Percentiles rank a stretch among this genome's conserved stretches.
Evolutionary conservation across 2,888 invertebrate species (phyloP).

Genomic region (Stictocephala bisonia): DNA sequence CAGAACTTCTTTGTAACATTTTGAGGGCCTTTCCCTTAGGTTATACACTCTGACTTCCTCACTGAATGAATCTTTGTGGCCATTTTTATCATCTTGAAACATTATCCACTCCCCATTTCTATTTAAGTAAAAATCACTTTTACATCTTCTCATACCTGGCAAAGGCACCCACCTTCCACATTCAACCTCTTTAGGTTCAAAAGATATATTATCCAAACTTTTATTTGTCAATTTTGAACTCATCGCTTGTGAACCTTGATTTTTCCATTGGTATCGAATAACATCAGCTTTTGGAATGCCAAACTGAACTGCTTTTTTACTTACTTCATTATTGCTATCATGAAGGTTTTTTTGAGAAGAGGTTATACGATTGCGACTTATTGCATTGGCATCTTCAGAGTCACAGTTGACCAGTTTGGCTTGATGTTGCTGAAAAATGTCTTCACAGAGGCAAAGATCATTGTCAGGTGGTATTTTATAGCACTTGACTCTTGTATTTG

Average conservation of each 20-base stretch:
- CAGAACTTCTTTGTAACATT: conserved; percentile 34
- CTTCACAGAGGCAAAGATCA: conserved; percentile 57
- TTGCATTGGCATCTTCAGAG: conserved; percentile 57
- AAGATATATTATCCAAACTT: conserved; percentile 45
- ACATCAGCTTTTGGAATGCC: conserved; percentile 28
- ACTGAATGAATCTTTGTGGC: conserved; percentile 21
- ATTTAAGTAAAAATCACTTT: conserved; percentile 55
- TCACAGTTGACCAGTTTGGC: conserved; percentile 58
- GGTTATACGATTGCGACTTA: conserved; percentile 19
- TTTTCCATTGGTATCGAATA: conserved; percentile 29
- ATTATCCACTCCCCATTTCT: conserved; percentile 54
- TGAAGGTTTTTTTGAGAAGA: background rate
- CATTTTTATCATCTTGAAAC: conserved; percentile 37
- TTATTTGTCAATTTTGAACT: conserved; percentile 44
- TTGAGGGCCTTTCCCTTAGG: conserved; percentile 37
- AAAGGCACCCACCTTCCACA: conserved; percentile 51
- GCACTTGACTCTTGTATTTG: conserved; percentile 54
- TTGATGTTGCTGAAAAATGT: conserved; percentile 60
- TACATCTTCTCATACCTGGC: conserved; percentile 53
- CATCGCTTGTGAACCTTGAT: conserved; percentile 44
- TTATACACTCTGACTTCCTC: conserved; percentile 38
- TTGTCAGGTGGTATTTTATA: conserved; percentile 57
- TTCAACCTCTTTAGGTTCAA: background rate
- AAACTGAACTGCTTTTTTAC: background rate
- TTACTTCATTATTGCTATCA: background rate